phyloP scores from a whole-genome alignment of 2,797 vertebrate genomes.

The Scolopax bukidnonensis region DNA sequence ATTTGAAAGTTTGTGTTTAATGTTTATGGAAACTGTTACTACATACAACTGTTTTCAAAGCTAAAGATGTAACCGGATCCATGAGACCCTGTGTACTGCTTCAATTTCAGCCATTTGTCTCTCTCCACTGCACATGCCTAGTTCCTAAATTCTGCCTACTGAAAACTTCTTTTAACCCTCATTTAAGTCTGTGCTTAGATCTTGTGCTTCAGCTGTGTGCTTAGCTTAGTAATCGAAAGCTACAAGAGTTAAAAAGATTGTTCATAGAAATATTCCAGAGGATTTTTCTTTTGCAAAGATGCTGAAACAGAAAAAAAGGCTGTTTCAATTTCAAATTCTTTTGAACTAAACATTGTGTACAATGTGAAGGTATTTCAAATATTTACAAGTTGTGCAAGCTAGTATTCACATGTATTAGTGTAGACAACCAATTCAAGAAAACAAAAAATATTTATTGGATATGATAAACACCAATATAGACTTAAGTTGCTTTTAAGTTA shows the following conservation, averaged over 20 bases:
- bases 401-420: neutral
- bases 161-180: neutral
- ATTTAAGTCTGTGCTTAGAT: neutral
- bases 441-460: neutral
- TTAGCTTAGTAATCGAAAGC: neutral
- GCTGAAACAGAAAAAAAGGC: neutral
- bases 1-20: neutral
- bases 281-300: neutral
- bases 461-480: neutral
- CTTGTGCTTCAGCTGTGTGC: neutral
- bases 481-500: neutral
- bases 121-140: neutral
- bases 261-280: neutral
- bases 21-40: neutral
- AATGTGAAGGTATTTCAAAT: neutral
- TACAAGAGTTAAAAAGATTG: neutral
- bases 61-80: neutral
- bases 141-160: neutral
- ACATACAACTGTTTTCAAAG: neutral
- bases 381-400: neutral
- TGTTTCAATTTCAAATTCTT: neutral
- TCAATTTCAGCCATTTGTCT: neutral
- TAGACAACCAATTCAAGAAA: neutral
- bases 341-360: neutral
- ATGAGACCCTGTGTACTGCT: fast-evolving